These are phyloP conservation scores for Cromileptes altivelis DNA, from an alignment of 2,113 vertebrate genomes.

Conservation along the genomic window DNA sequence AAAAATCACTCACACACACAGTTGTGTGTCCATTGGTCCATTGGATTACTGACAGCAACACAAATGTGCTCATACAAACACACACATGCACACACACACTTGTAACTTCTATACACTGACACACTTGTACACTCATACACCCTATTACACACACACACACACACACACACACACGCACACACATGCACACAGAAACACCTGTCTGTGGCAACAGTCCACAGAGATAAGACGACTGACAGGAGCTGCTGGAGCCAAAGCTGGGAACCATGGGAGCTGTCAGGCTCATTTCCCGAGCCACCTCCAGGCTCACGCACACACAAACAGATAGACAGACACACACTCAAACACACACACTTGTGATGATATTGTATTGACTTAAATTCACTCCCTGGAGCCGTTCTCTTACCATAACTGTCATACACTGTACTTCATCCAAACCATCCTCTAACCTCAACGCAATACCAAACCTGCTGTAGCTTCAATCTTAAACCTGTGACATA, in stretches of 20 bases:
- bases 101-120: conserved; percentile 8
- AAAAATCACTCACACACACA: conserved; percentile 6
- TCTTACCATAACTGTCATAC: not conserved
- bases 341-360: conserved; percentile 22
- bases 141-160: not conserved
- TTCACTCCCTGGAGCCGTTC: conserved; percentile 5
- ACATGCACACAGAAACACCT: conserved; percentile 60
- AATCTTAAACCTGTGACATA: not conserved
- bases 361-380: conserved; percentile 45
- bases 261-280: conserved; percentile 71
- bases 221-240: conserved; percentile 72
- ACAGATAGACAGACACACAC: conserved; percentile 26
- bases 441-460: not conserved
- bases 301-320: conserved; percentile 15
- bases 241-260: conserved; percentile 72
- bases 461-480: not conserved
- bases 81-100: conserved; percentile 28
- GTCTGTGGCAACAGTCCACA: conserved; percentile 70
- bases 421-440: not conserved
- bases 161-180: conserved; percentile 1
- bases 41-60: conserved; percentile 30
- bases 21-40: conserved; percentile 30
- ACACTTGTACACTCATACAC: conserved; percentile 2
- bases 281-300: conserved; percentile 65
- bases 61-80: conserved; percentile 10